Conservation (phyloP, 2,888 invertebrate species). For the Perizoma flavofasciatum region DNA sequence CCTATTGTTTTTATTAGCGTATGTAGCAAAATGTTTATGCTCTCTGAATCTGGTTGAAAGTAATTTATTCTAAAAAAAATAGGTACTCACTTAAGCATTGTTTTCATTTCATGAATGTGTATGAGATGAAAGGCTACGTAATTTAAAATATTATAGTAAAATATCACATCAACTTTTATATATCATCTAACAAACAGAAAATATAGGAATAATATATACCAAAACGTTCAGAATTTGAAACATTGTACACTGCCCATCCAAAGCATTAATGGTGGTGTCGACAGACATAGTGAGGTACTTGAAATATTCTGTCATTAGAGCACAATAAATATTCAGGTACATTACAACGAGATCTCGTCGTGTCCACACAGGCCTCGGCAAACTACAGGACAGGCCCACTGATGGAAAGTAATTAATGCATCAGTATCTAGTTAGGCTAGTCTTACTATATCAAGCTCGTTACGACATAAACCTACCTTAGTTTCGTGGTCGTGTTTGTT, state of each 20-base stretch:
- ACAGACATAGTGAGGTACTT: too few relatives aligned
- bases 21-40: slow-evolving; percentile 58
- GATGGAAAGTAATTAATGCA: slow-evolving; percentile 14
- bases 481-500: background rate
- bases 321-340: slow-evolving; percentile 6
- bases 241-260: too few relatives aligned
- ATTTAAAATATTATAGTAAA: too few relatives aligned
- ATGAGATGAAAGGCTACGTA: too few relatives aligned
- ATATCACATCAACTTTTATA: too few relatives aligned
- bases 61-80: slow-evolving; percentile 42
- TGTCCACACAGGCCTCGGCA: slow-evolving; percentile 1
- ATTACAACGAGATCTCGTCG: background rate
- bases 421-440: slow-evolving; percentile 7
- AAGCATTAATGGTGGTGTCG: too few relatives aligned
- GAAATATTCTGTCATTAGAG: background rate
- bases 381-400: background rate
- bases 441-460: slow-evolving; percentile 8
- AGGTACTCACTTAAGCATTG: slow-evolving; percentile 17
- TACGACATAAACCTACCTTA: background rate
- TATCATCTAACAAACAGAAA: too few relatives aligned
- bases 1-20: slow-evolving; percentile 66
- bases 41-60: slow-evolving; percentile 38
- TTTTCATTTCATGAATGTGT: slow-evolving; percentile 17
- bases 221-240: too few relatives aligned
- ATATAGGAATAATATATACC: too few relatives aligned